Evolutionary conservation across 2,797 vertebrate genomes (phyloP).

Genomic region (Remorina albescens): DNA sequence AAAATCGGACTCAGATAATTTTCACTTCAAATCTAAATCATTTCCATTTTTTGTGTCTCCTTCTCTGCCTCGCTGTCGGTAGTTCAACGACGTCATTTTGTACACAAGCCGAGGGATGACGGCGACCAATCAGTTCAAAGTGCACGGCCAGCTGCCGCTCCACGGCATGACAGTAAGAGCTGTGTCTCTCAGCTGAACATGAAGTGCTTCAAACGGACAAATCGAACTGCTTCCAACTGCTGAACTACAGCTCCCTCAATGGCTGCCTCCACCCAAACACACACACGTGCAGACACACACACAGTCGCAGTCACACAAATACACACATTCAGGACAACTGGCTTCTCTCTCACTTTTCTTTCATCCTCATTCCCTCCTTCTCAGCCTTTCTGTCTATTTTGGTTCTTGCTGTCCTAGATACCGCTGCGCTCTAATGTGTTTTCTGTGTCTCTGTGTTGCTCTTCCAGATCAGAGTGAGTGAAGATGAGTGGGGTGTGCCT

Average conservation of each 20-base stretch:
- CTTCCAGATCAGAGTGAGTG: conserved; percentile 93
- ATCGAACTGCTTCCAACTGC: conserved; percentile 47
- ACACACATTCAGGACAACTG: conserved; percentile 40
- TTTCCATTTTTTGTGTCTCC: conserved; percentile 1
- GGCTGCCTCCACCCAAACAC: conserved; percentile 18
- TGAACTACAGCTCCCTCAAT: conserved; percentile 26
- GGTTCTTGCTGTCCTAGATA: conserved; percentile 71
- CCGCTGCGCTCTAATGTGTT: conserved; percentile 57
- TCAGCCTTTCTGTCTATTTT: conserved; percentile 68
- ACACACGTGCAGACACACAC: conserved; percentile 9
- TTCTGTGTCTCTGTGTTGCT: conserved; percentile 58
- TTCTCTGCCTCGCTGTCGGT: conserved; percentile 24
- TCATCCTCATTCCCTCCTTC: conserved; percentile 41
- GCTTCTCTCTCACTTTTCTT: conserved; percentile 42
- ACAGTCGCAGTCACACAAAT: conserved; percentile 2
- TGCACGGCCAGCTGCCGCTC: conserved; percentile 93
- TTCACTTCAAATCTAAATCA: background rate
- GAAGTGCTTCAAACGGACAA: conserved; percentile 12
- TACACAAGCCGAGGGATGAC: conserved; percentile 97
- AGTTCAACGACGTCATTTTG: conserved; percentile 95
- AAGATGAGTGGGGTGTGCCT: conserved; percentile 97
- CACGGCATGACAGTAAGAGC: conserved; percentile 94
- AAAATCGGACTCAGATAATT: background rate
- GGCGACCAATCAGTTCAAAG: conserved; percentile 95
- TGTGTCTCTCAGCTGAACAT: conserved; percentile 7